A percentile compares a stretch with the other conserved stretches of the same genome.
Evolutionary conservation across 2,113 vertebrate species (phyloP).

Genomic region (Furnarius figulus): DNA sequence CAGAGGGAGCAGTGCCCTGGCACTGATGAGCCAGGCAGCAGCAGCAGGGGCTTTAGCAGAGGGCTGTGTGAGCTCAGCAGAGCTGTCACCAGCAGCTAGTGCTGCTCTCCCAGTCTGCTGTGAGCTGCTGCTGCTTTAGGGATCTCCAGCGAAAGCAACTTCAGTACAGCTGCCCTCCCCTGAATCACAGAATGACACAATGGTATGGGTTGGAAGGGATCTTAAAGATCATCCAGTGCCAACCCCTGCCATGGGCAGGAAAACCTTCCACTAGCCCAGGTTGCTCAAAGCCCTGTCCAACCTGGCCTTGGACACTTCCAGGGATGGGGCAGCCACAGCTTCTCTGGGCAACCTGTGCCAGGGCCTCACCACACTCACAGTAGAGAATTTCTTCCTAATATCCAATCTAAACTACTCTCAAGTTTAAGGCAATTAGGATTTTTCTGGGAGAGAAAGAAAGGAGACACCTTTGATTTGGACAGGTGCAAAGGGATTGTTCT

Average conservation of each 20-base stretch:
- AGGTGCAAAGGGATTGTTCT: background rate
- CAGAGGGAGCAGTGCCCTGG: background rate
- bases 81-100: background rate
- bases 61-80: background rate
- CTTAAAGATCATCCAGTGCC: accelerated
- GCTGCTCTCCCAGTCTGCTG: background rate
- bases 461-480: background rate
- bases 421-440: background rate
- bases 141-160: background rate
- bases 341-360: accelerated
- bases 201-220: background rate
- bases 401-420: background rate
- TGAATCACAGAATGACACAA: background rate
- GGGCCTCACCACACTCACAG: accelerated
- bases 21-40: background rate
- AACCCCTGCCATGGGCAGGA: background rate
- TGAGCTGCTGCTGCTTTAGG: background rate
- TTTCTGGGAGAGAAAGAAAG: background rate
- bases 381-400: background rate
- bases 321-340: background rate
- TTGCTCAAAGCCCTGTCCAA: accelerated
- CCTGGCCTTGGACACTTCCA: accelerated
- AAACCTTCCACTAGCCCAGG: background rate
- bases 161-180: background rate
- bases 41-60: background rate